A percentile compares a stretch with the other conserved stretches of the same genome.
Conservation (phyloP, 1,140 invertebrate species). For the Lucilia sericata region DNA sequence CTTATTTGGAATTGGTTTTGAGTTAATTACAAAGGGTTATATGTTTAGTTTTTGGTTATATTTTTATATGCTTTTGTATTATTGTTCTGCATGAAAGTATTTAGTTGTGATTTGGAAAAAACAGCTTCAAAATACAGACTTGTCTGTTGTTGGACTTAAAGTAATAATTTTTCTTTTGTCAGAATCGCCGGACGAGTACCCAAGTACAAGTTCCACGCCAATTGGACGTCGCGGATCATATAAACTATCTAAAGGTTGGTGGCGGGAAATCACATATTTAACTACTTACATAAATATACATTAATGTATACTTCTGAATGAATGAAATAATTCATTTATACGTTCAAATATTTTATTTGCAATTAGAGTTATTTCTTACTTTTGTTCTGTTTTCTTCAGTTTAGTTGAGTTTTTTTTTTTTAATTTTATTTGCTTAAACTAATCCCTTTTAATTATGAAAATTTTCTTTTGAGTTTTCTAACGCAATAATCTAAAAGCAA, state of each 20-base stretch:
- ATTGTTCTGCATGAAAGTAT: conserved; percentile 32
- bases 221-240: conserved; percentile 85
- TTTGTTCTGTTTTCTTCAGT: not conserved
- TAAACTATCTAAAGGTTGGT: conserved; percentile 86
- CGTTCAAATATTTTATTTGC: not conserved
- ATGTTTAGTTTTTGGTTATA: not conserved
- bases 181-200: conserved; percentile 84
- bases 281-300: not conserved
- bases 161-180: conserved; percentile 37
- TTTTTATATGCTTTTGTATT: not conserved
- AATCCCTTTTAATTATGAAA: not conserved
- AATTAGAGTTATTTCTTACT: not conserved
- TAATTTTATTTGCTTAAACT: not conserved
- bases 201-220: conserved; percentile 69
- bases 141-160: not conserved
- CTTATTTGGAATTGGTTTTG: not conserved
- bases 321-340: not conserved
- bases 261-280: conserved; percentile 53
- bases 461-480: not conserved
- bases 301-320: not conserved
- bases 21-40: conserved; percentile 19
- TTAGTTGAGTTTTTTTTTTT: not conserved
- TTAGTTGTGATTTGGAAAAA: conserved; percentile 6
- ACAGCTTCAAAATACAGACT: not conserved
- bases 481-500: not conserved